Base-by-base conservation (phyloP, 2,113 vertebrate species). In the Sciurus niger region DNA sequence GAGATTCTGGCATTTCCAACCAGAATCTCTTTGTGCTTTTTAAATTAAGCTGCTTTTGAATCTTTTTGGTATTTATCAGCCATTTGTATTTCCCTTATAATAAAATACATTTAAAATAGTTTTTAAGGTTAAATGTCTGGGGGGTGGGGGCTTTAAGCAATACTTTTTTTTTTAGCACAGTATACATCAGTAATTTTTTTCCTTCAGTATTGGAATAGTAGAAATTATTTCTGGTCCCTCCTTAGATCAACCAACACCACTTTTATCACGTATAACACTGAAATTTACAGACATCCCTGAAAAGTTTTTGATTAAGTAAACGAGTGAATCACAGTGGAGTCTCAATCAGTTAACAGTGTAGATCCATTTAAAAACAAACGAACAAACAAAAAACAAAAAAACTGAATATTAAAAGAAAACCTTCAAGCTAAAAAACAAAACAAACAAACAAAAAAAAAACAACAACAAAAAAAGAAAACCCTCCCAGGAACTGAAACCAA, bases 241-340 rank as follows among this genome's bases (percentile, higher is more conserved):
- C 91, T 97, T 94, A 97, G 87, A 97, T 98, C 98, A 98, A 98
- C 72, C 97, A 98, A 96, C 60, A 95, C 67, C 96, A 98, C 94
- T 89, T 98, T 96, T 95, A 94, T 89, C 72, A 96, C 48, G 84
- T 96, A 94, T 93, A 97, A 97, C 72, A 98, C 84, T 93, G 96
- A 90, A 92, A 96, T 95, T 93, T 96, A 96, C 94, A 97, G 98
- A 98, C 97, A 98, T 98, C 97, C 97, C 98, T 93, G 20, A 98
- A 97, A 98, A 97, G 96, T 78, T 94, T 97, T 90, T 91, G 96
- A 98, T 98, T 98, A 98, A 97, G 97, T 98, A 98, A 98, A 98
- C 95, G 94, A 97, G 97, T 96, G 93, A 98, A 98, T 98, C 98
- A 98, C 98, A 99, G 98, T 98, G 98, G 98, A 98, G 97, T 98